Percentiles rank a stretch among this genome's conserved stretches.
Conservation (phyloP, 2,888 invertebrate species). For the Embidobia sp. region DNA sequence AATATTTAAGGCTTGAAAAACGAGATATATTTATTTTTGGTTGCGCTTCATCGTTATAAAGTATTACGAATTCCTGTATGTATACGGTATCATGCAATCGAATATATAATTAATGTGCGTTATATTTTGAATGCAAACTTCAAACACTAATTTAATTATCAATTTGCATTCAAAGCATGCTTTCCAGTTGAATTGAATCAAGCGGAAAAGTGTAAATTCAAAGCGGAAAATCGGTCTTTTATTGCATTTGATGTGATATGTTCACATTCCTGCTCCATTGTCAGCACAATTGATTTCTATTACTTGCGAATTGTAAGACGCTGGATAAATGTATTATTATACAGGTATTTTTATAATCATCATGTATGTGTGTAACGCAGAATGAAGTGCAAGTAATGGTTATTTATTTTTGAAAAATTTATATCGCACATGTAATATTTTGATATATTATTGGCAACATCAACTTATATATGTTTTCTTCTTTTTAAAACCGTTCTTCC, state of each 20-base stretch:
- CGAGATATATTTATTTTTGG: constrained; percentile 3
- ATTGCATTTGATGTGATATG: neutral
- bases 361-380: constrained; percentile 6
- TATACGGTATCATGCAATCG: neutral
- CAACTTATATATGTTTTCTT: too few relatives aligned
- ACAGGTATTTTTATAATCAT: constrained; percentile 34
- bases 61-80: neutral
- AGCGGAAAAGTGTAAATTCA: too few relatives aligned
- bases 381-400: constrained; percentile 19
- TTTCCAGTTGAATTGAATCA: too few relatives aligned
- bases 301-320: constrained; percentile 17
- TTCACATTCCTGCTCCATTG: neutral
- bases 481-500: too few relatives aligned
- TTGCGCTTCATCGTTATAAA: neutral
- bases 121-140: too few relatives aligned
- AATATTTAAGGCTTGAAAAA: neutral
- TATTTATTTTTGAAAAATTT: constrained; percentile 30
- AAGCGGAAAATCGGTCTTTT: neutral
- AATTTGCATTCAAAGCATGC: too few relatives aligned
- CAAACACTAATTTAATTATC: too few relatives aligned
- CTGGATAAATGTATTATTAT: constrained; percentile 19
- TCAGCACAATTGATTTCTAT: constrained; percentile 14
- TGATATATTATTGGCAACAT: too few relatives aligned
- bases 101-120: too few relatives aligned
- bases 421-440: neutral